Percentiles rank a stretch among this genome's conserved stretches.
Evolutionary conservation across 2,888 invertebrate genomes (phyloP).

Genomic region (Cephus runcator): DNA sequence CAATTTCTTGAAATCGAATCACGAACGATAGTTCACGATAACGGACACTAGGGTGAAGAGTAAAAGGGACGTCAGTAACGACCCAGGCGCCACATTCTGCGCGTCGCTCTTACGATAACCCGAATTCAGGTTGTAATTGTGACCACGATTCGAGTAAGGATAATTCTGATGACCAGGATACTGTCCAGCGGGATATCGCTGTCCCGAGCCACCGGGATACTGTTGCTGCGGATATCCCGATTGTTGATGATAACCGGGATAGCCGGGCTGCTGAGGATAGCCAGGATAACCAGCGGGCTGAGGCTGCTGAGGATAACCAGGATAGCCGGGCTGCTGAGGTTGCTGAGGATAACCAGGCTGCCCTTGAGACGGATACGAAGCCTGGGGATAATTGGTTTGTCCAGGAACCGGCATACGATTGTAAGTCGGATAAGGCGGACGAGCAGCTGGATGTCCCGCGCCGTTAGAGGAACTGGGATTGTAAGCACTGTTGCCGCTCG

Average conservation of each 20-base stretch:
- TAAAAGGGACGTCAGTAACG: constrained; percentile 7
- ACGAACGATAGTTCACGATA: constrained; percentile 8
- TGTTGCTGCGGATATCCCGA: constrained; percentile 26
- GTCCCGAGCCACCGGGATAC: constrained; percentile 28
- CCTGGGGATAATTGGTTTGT: constrained; percentile 24
- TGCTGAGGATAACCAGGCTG: constrained; percentile 9
- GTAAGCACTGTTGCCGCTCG: not conserved
- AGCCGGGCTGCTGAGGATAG: constrained; percentile 26
- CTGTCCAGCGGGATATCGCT: constrained; percentile 31
- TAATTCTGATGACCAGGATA: constrained; percentile 41
- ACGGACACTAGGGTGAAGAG: not conserved
- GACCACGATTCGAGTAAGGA: constrained; percentile 39
- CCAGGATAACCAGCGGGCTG: not conserved
- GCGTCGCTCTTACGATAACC: constrained; percentile 35
- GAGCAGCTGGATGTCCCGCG: constrained; percentile 33
- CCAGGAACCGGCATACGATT: constrained; percentile 54
- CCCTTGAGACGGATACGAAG: constrained; percentile 24
- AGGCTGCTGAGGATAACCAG: no score
- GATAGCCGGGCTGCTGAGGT: constrained; percentile 33
- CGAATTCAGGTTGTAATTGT: constrained; percentile 37
- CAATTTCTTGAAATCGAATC: not conserved
- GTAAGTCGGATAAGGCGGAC: constrained; percentile 55
- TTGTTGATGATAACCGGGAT: constrained; percentile 8
- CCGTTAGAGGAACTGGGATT: constrained; percentile 15
- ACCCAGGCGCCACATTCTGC: constrained; percentile 17